Evolutionary conservation across 2,888 invertebrate genomes (phyloP).

Genomic region (Allygus modestus): DNA sequence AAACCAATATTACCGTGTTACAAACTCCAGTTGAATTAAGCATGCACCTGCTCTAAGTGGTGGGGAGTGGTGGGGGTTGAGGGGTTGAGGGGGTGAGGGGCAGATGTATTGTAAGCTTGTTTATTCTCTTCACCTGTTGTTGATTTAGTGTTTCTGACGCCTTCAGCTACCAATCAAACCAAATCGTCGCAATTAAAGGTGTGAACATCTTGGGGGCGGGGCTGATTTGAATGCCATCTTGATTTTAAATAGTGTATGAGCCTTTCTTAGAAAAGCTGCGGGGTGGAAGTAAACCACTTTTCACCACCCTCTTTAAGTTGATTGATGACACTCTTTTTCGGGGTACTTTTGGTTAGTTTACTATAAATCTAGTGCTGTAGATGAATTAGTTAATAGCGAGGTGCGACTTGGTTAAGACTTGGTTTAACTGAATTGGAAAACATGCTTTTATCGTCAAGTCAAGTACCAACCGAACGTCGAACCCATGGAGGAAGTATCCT

Average conservation of each 20-base stretch:
- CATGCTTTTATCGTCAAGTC: too few species aligned
- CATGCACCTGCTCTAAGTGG: not conserved
- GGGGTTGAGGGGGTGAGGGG: not conserved
- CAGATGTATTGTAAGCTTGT: slow-evolving; percentile 7
- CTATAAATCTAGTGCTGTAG: too few species aligned
- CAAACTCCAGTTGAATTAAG: not conserved
- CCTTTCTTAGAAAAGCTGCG: too few species aligned
- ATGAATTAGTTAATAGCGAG: too few species aligned
- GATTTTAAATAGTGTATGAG: not conserved
- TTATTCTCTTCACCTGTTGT: slow-evolving; percentile 49
- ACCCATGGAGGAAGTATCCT: too few species aligned
- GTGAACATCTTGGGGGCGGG: slow-evolving; percentile 17
- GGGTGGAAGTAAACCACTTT: too few species aligned
- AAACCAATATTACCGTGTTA: not conserved
- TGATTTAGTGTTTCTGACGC: slow-evolving; percentile 36
- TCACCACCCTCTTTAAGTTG: too few species aligned
- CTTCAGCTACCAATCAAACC: slow-evolving; percentile 10
- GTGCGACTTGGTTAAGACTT: too few species aligned
- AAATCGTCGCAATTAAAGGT: slow-evolving; percentile 42
- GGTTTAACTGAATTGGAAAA: too few species aligned
- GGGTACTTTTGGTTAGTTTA: too few species aligned
- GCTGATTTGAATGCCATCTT: not conserved
- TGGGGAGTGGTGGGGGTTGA: not conserved
- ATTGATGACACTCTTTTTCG: too few species aligned
- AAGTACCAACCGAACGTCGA: too few species aligned